Evolutionary conservation across 92 coral and sea anemone species (phyloP).

Genomic region (Isaurus tuberculatus): DNA sequence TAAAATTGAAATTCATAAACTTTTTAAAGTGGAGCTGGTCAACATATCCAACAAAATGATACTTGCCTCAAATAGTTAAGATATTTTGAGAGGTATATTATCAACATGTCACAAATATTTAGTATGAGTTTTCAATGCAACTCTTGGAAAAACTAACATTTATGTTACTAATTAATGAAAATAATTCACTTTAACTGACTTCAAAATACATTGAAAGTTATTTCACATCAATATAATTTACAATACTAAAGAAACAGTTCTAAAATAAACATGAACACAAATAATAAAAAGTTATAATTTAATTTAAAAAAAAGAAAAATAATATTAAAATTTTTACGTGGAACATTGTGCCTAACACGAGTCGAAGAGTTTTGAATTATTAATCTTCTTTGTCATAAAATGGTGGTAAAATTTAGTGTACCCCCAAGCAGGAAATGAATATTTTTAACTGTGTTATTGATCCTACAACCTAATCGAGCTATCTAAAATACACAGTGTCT

Average conservation of each 20-base stretch:
- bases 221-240: neutral
- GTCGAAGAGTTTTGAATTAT: conserved; percentile 1
- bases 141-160: neutral
- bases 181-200: neutral
- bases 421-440: neutral
- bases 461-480: neutral
- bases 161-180: neutral
- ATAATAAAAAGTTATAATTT: neutral
- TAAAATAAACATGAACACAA: too few relatives aligned
- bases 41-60: too few relatives aligned
- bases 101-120: neutral
- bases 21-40: neutral
- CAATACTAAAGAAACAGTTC: too few relatives aligned
- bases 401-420: neutral
- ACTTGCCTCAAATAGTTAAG: neutral
- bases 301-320: neutral
- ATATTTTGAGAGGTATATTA: neutral
- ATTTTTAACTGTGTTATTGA: neutral
- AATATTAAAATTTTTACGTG: neutral
- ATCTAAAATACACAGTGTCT: neutral
- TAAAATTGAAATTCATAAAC: neutral
- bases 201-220: neutral
- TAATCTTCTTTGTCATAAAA: conserved; percentile 16
- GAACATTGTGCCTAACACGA: neutral
- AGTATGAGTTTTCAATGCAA: neutral